Percentiles rank a stretch among this genome's conserved stretches.
Evolutionary conservation across 2,113 vertebrate genomes (phyloP).

Genomic region (Ptilonorhynchus violaceus): DNA sequence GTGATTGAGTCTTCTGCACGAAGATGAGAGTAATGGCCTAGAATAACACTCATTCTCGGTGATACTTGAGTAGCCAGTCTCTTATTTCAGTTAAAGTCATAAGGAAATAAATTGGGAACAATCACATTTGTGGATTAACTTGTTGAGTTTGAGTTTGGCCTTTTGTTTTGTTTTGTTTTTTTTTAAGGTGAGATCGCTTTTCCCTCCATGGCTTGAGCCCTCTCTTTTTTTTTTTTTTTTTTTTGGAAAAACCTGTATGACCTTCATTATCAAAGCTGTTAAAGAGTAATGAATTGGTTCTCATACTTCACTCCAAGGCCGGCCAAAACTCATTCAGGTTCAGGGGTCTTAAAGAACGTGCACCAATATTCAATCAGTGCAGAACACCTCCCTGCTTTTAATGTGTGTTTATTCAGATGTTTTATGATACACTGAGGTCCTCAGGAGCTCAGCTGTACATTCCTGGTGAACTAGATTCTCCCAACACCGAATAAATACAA

Average conservation of each 20-base stretch:
- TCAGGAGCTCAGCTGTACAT: not conserved
- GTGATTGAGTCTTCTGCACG: not conserved
- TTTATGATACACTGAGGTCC: not conserved
- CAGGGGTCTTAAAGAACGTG: not conserved
- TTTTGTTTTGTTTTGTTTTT: not conserved
- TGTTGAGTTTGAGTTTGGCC: not conserved
- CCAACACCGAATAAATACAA: conserved; percentile 5
- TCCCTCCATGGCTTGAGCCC: not conserved
- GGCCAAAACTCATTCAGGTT: not conserved
- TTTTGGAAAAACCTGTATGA: not conserved
- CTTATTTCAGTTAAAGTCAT: not conserved
- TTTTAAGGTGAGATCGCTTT: not conserved
- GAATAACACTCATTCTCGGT: not conserved
- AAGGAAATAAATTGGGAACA: not conserved
- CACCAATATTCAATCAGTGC: not conserved
- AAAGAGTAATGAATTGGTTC: not conserved
- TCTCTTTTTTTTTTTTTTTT: not conserved
- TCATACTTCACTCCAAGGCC: not conserved
- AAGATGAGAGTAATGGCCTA: conserved; percentile 3
- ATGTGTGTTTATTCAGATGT: conserved; percentile 8
- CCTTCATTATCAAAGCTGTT: not conserved
- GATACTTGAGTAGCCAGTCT: not conserved
- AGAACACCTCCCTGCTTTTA: not conserved
- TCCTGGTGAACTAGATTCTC: not conserved
- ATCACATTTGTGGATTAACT: not conserved